These are phyloP conservation scores for Sphaeridia pumilis DNA, from an alignment of 2,888 invertebrate species.

Conservation along the genomic window DNA sequence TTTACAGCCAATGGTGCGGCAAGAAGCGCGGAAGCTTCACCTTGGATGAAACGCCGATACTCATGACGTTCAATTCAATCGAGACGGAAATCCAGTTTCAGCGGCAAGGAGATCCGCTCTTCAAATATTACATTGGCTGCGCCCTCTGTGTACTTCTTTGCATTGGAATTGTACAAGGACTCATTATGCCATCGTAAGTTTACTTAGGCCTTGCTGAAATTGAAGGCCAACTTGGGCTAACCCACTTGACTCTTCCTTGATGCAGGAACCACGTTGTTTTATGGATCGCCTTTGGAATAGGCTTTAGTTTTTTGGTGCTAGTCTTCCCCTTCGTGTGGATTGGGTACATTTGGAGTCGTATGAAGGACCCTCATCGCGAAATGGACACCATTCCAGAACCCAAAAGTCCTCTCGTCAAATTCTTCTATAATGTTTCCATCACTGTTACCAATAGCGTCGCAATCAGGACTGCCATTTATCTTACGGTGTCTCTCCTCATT, in stretches of 20 bases:
- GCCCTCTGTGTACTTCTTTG: slow-evolving; percentile 50
- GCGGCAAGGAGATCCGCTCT: slow-evolving; percentile 64
- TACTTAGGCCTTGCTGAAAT: neutral
- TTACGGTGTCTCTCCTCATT: slow-evolving; percentile 53
- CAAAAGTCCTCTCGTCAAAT: slow-evolving; percentile 40
- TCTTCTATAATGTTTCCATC: slow-evolving; percentile 51
- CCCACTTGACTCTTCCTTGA: neutral
- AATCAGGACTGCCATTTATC: slow-evolving; percentile 53
- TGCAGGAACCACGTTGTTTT: slow-evolving; percentile 27
- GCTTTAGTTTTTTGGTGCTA: slow-evolving; percentile 44
- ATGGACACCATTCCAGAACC: slow-evolving; percentile 38
- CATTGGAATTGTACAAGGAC: slow-evolving; percentile 50
- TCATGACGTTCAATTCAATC: slow-evolving; percentile 52
- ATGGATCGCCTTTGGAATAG: slow-evolving; percentile 32
- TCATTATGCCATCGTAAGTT: slow-evolving; percentile 43
- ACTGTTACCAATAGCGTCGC: slow-evolving; percentile 51
- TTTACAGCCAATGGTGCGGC: slow-evolving; percentile 55
- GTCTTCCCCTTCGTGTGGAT: slow-evolving; percentile 64
- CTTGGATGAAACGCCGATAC: slow-evolving; percentile 46
- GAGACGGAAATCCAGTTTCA: slow-evolving; percentile 61
- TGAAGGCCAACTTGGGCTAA: neutral
- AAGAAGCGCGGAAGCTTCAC: slow-evolving; percentile 42
- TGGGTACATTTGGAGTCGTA: slow-evolving; percentile 55
- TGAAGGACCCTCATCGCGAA: slow-evolving; percentile 43
- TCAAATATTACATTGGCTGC: slow-evolving; percentile 64